phyloP scores from a whole-genome alignment of 2,888 invertebrate species.

The Pherbina coryleti region DNA sequence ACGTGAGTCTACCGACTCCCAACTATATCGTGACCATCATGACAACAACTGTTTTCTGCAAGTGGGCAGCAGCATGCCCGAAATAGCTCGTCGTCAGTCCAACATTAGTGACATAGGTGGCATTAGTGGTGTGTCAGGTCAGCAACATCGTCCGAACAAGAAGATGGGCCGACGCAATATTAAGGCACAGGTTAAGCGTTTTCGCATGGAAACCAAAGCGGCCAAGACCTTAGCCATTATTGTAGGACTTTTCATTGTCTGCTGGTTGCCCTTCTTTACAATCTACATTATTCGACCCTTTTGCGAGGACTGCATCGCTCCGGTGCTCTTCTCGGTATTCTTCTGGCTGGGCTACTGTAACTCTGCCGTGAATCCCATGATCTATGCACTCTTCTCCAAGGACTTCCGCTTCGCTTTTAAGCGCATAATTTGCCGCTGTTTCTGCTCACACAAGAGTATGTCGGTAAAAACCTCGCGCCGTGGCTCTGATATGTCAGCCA shows the following conservation, averaged over 20 bases:
- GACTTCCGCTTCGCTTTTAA: constrained; percentile 96
- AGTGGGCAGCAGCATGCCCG: constrained; percentile 69
- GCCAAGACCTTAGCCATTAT: constrained; percentile 97
- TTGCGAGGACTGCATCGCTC: constrained; percentile 86
- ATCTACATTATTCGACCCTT: constrained; percentile 93
- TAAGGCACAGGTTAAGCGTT: constrained; percentile 90
- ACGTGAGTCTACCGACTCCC: constrained; percentile 73
- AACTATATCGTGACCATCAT: constrained; percentile 67
- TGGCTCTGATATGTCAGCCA: constrained; percentile 74
- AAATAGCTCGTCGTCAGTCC: constrained; percentile 67
- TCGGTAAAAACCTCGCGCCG: constrained; percentile 70
- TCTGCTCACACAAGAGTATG: constrained; percentile 74
- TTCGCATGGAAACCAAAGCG: constrained; percentile 96
- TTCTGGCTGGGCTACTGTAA: constrained; percentile 99
- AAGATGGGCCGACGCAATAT: constrained; percentile 91
- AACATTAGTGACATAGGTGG: constrained; percentile 58
- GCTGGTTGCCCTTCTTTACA: constrained; percentile 98
- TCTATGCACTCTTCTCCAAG: constrained; percentile 94
- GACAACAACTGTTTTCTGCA: constrained; percentile 73
- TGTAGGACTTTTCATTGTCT: constrained; percentile 95
- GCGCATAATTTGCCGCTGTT: constrained; percentile 88
- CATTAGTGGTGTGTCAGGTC: constrained; percentile 65
- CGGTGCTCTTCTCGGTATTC: constrained; percentile 87
- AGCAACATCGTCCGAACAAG: constrained; percentile 70
- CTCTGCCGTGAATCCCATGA: constrained; percentile 94